Base-by-base conservation (phyloP, 1,140 invertebrate genomes). In the Camponotus pennsylvanicus region DNA sequence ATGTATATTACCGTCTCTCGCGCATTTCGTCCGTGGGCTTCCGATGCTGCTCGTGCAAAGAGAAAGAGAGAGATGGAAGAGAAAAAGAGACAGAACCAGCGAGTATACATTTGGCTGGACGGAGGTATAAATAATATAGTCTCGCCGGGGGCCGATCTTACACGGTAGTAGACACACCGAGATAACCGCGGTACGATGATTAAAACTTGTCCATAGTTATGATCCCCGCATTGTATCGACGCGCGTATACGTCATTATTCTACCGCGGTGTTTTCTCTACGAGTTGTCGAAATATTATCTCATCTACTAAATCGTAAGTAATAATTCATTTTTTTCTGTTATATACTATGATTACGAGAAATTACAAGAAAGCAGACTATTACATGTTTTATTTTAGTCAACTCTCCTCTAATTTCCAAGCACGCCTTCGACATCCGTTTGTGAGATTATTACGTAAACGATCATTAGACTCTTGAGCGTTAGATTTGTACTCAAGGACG, bases 1-100 rank as follows among this genome's bases (percentile, higher is more conserved):
- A 90, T 88, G 83, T 85, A 88, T 86, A 90, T 90, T 90, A 90
- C 89, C 86, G 85, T 90, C 86, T 90, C 89, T 90, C 83, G 86
- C 86, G 86, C 86, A 82, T 90, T 90, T 78, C 66, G 73, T 87
- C 73, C 57, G 78, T 71, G 79, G 71, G 89, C 86, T 88, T 88
- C 89, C 88, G 89, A 89, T 89, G 70, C 21, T 89, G 64, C 67
- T 32, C 59, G 57, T 7, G 40, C 42, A 59, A 18, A n/a, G 27
- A 15, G 27, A 82, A 55, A 61, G 11, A 21, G 40, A 34, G 59
- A 27, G 27, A 27, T 27, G 27, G 27, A 27, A 27, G 27, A 52
- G 45, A 78, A 32, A 40, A n/a, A 42, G 45, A 57, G 45, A 80
- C n/a, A 66, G 7, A 64, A 2, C 27, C 27, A 67, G 49, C 21